Evolutionary conservation across 2,113 vertebrate genomes (phyloP).

Genomic region (Labeo catla): DNA sequence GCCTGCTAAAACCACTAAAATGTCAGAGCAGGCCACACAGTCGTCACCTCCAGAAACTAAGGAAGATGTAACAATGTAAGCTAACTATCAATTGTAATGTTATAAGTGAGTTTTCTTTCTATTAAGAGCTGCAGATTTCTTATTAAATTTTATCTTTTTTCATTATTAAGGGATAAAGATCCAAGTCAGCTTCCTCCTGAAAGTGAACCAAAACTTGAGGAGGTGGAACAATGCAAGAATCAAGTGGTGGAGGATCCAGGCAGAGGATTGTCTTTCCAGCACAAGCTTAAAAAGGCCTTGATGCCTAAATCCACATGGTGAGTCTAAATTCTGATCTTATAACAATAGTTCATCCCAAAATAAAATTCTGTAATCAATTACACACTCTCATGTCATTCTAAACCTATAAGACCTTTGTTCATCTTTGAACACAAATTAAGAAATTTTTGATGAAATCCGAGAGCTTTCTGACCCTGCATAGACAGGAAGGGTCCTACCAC

Average conservation of each 20-base stretch:
- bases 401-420: too few species aligned
- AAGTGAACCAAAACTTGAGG: background rate
- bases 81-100: background rate
- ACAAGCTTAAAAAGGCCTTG: constrained; percentile 61
- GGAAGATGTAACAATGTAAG: constrained; percentile 12
- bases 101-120: background rate
- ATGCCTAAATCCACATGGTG: constrained; percentile 62
- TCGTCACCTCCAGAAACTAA: background rate
- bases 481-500: too few species aligned
- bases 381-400: too few species aligned
- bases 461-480: too few species aligned
- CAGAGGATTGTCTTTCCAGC: constrained; percentile 61
- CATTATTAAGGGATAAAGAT: constrained; percentile 9
- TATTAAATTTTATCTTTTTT: background rate
- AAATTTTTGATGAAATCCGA: too few species aligned
- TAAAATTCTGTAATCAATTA: too few species aligned
- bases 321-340: constrained; percentile 38
- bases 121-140: background rate
- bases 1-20: background rate
- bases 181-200: background rate
- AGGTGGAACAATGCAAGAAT: background rate
- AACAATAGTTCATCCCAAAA: too few species aligned
- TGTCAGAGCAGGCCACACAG: background rate
- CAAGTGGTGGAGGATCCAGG: background rate
- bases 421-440: too few species aligned